These are phyloP conservation scores for Thunnus albacares DNA, from an alignment of 2,797 vertebrate genomes.

Conservation along the genomic window DNA sequence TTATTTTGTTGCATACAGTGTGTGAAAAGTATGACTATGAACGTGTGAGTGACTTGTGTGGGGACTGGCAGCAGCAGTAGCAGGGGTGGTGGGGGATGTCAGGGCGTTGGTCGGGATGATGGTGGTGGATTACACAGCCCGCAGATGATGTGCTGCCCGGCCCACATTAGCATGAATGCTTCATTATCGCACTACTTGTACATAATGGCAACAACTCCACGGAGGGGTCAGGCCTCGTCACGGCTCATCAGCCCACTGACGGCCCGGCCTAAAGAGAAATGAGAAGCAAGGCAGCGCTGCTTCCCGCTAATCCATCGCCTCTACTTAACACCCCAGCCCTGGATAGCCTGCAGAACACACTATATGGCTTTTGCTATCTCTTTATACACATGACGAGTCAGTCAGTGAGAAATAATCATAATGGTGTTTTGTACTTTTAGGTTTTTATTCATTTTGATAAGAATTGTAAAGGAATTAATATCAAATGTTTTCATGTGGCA, in stretches of 20 bases:
- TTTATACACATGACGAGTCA: slow-evolving; percentile 52
- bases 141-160: slow-evolving; percentile 80
- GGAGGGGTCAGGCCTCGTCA: slow-evolving; percentile 87
- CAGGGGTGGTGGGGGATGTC: slow-evolving; percentile 37
- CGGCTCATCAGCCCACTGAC: slow-evolving; percentile 89
- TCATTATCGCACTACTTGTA: slow-evolving; percentile 90
- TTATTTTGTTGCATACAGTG: slow-evolving; percentile 16
- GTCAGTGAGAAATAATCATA: slow-evolving; percentile 24
- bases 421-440: slow-evolving; percentile 24
- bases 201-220: slow-evolving; percentile 89
- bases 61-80: slow-evolving; percentile 36
- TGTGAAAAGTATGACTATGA: slow-evolving; percentile 29
- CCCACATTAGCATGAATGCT: slow-evolving; percentile 89
- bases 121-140: slow-evolving; percentile 75
- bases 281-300: slow-evolving; percentile 78
- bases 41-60: slow-evolving; percentile 42
- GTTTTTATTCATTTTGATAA: slow-evolving; percentile 25
- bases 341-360: slow-evolving; percentile 68
- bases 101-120: slow-evolving; percentile 68
- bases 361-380: slow-evolving; percentile 66
- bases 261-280: slow-evolving; percentile 84
- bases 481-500: background rate
- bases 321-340: slow-evolving; percentile 82
- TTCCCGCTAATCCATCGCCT: slow-evolving; percentile 87
- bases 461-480: slow-evolving; percentile 10